Percentiles rank a stretch among this genome's conserved stretches.
Evolutionary conservation across 2,888 invertebrate genomes (phyloP).

Genomic region (Pediacus dermestoides): DNA sequence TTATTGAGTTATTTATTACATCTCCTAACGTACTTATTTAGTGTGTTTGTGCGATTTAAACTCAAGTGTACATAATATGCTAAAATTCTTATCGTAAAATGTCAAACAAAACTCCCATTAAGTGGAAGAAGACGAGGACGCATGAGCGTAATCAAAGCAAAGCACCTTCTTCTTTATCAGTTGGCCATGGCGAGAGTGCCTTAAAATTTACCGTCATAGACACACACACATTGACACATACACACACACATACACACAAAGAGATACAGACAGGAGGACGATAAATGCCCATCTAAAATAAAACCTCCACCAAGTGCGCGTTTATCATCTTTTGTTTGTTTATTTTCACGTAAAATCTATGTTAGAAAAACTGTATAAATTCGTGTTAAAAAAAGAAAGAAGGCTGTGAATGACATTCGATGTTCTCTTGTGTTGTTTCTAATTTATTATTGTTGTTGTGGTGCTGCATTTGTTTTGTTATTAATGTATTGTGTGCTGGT

Average conservation of each 20-base stretch:
- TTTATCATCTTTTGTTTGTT: constrained; percentile 20
- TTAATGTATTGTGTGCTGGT: constrained; percentile 43
- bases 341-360: not conserved
- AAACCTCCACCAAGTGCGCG: too few species aligned
- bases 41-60: too few species aligned
- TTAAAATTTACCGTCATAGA: constrained; percentile 44
- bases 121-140: constrained; percentile 4
- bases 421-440: constrained; percentile 44
- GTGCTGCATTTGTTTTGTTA: constrained; percentile 3
- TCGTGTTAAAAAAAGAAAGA: constrained; percentile 41
- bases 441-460: constrained; percentile 23
- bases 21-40: too few species aligned
- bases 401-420: constrained; percentile 44
- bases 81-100: too few species aligned
- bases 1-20: too few species aligned
- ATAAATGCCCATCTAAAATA: too few species aligned
- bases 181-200: constrained; percentile 50
- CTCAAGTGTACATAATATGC: too few species aligned
- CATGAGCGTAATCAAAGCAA: constrained; percentile 29
- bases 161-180: constrained; percentile 43
- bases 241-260: not conserved
- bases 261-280: not conserved
- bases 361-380: constrained; percentile 14
- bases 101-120: too few species aligned
- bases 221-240: too few species aligned